Percentiles rank a stretch among this genome's conserved stretches.
These are phyloP conservation scores for Geothlypis trichas DNA, from an alignment of 2,113 vertebrate species.

Conservation along the genomic window DNA sequence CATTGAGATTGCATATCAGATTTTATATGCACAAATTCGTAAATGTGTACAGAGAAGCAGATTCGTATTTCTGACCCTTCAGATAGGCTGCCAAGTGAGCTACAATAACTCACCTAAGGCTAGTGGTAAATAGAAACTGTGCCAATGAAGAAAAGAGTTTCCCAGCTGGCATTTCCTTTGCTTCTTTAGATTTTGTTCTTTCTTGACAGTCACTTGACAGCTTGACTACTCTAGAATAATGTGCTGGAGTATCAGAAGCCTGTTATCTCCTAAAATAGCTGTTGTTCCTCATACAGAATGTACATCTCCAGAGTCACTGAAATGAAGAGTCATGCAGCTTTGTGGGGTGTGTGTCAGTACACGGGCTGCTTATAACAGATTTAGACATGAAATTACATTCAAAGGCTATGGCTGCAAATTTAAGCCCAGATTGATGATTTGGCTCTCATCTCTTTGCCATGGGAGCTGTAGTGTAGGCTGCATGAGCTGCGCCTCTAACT, in stretches of 20 bases:
- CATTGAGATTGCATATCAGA: neutral
- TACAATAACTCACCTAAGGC: neutral
- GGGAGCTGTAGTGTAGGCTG: neutral
- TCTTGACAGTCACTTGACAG: neutral
- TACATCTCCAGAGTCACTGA: neutral
- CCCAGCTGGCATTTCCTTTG: neutral
- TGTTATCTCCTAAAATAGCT: neutral
- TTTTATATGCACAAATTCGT: neutral
- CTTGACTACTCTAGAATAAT: neutral
- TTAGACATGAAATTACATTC: neutral
- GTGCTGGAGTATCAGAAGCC: neutral
- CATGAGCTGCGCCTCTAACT: neutral
- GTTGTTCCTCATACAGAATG: neutral
- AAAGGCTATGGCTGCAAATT: neutral
- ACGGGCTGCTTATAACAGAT: neutral
- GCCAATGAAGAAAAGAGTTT: neutral
- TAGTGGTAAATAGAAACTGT: neutral
- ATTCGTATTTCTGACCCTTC: neutral
- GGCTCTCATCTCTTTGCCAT: accelerated
- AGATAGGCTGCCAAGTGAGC: neutral
- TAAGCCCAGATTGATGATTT: neutral
- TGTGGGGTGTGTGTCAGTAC: accelerated
- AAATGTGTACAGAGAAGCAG: neutral
- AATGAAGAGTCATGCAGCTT: neutral
- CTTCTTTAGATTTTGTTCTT: neutral